Base-by-base conservation (phyloP, 2,888 invertebrate species). In the Pandemis cinnamomeana region DNA sequence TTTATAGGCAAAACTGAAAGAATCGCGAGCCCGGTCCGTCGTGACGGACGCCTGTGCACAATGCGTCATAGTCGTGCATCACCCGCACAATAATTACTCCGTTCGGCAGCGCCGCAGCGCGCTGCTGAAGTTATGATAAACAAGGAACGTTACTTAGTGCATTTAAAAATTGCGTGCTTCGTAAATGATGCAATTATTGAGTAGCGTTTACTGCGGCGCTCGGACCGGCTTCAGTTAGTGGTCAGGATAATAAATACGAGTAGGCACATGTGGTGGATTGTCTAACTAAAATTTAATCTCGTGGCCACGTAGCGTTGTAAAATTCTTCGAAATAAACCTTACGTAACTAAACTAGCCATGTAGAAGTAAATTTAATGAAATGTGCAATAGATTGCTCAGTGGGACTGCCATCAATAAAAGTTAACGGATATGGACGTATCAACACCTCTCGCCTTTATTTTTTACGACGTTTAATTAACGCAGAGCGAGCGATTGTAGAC, bases 1-100 rank as follows among this genome's bases (percentile, higher is more conserved):
- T 91, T 92, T 92, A 92, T 91, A 89, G 87, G 87, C 80, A 82
- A 89, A 90, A 87, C 88, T 86, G 84, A 87, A 89, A 87, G 88
- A 90, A 86, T 80, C 81, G 83, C 81, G 76, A 78, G 81, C 82
- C 83, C 79, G 80, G 76, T 41, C 64, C 51, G 66, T 82, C 83
- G 86, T 86, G 87, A 87, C 86, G 84, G 83, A 84, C 80, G 82
- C 80, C 76, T 55, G 55, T 55, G 78, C 80, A 85, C 85, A 85
- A 84, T 87, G 86, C 86, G 87, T 87, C 88, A 86, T 86, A 83
- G 80, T 83, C 84, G 84, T 85, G 86, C 85, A 83, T 86, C 84
- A 83, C 79, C 80, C 78, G 64, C 77, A 76, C 78, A 77, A 83
- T 79, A 83, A 84, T 84, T 82, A 78, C 78, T 76, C 78, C 75